phyloP scores from a whole-genome alignment of 2,888 invertebrate species.

The Drosophila atripex region DNA sequence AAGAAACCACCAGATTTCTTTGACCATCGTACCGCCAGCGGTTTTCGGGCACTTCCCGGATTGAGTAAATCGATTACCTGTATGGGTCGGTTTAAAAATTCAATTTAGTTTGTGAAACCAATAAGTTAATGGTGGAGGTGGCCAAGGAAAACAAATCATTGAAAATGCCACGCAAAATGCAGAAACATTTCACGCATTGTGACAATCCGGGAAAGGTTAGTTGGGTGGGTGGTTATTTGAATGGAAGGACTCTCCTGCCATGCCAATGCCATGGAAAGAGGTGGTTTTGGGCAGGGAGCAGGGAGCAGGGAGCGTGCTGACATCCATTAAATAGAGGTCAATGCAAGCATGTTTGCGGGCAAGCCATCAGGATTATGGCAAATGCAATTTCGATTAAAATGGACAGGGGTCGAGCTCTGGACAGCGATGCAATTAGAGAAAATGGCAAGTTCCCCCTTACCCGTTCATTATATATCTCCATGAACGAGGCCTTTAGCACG shows the following conservation, averaged over 20 bases:
- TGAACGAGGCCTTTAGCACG: slow-evolving; percentile 94
- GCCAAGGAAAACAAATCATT: slow-evolving; percentile 68
- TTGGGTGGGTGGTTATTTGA: slow-evolving; percentile 11
- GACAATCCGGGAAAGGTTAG: slow-evolving; percentile 39
- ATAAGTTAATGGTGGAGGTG: slow-evolving; percentile 44
- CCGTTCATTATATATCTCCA: slow-evolving; percentile 99
- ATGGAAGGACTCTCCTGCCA: too few species aligned
- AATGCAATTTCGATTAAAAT: slow-evolving; percentile 44
- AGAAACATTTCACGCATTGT: slow-evolving; percentile 49
- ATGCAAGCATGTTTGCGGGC: slow-evolving; percentile 54
- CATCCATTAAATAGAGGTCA: slow-evolving; percentile 62
- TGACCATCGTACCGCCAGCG: slow-evolving; percentile 96
- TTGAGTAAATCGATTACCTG: slow-evolving; percentile 97
- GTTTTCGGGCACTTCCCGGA: slow-evolving; percentile 90
- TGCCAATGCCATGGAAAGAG: neutral
- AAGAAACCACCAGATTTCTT: slow-evolving; percentile 96
- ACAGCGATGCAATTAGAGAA: neutral
- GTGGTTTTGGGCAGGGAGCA: neutral
- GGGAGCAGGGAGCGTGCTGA: slow-evolving; percentile 25
- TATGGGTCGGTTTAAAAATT: slow-evolving; percentile 59
- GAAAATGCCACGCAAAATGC: slow-evolving; percentile 73
- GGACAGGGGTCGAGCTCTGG: slow-evolving; percentile 2
- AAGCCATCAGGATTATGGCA: slow-evolving; percentile 42
- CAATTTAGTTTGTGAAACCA: slow-evolving; percentile 63
- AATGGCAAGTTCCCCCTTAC: slow-evolving; percentile 84